Evolutionary conservation across 2,797 vertebrate genomes (phyloP).

Genomic region (Orestias chungarensis): DNA sequence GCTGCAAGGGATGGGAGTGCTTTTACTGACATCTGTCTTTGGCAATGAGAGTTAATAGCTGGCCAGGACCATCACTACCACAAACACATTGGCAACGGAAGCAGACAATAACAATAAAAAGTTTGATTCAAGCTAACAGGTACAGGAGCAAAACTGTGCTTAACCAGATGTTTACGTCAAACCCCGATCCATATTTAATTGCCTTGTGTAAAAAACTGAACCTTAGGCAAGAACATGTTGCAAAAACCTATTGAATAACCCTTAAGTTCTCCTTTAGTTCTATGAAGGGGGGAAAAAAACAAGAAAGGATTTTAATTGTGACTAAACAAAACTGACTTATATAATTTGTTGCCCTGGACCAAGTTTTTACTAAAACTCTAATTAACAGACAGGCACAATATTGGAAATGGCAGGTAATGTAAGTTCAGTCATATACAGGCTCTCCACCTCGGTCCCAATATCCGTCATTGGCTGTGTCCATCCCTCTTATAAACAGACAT

Average conservation of each 20-base stretch:
- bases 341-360: not conserved
- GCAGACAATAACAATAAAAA: conserved; percentile 67
- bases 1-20: conserved; percentile 51
- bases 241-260: conserved; percentile 30
- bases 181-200: conserved; percentile 25
- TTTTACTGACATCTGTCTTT: conserved; percentile 71
- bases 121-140: conserved; percentile 41
- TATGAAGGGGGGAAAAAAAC: conserved; percentile 1
- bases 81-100: conserved; percentile 70
- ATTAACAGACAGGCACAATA: conserved; percentile 6
- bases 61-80: conserved; percentile 64
- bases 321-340: conserved; percentile 4
- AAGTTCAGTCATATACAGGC: conserved; percentile 29
- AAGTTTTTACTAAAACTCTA: conserved; percentile 10
- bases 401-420: conserved; percentile 59
- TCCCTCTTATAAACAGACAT: conserved; percentile 72
- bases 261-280: conserved; percentile 24
- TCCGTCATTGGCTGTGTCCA: conserved; percentile 27
- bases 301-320: conserved; percentile 12
- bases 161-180: conserved; percentile 34
- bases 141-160: conserved; percentile 45
- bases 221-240: conserved; percentile 25
- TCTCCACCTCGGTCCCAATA: conserved; percentile 31
- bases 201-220: conserved; percentile 13
- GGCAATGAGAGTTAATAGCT: conserved; percentile 63